Conservation (phyloP, 2,888 invertebrate genomes). For the Lamellibrachia satsuma region DNA sequence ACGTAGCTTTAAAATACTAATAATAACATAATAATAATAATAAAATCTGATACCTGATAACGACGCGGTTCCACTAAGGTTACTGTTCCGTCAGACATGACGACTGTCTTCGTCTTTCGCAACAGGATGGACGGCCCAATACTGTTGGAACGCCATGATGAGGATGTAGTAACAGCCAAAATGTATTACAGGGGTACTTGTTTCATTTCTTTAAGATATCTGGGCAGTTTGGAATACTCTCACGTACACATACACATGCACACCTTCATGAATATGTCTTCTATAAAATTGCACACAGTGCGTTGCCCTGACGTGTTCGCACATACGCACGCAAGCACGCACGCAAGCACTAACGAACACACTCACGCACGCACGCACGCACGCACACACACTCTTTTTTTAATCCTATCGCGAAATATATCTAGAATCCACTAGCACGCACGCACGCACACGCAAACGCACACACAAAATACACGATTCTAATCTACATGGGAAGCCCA, state of each 20-base stretch:
- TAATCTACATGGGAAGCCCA: too few relatives aligned
- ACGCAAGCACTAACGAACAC: background rate
- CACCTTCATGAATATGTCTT: too few relatives aligned
- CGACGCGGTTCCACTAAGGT: background rate
- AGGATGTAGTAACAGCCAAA: background rate
- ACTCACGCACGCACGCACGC: background rate
- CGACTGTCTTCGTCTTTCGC: background rate
- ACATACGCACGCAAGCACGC: background rate
- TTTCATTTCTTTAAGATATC: background rate
- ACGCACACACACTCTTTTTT: background rate
- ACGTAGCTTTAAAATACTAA: too few relatives aligned
- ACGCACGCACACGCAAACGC: too few relatives aligned
- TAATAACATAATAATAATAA: background rate
- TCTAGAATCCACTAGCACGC: too few relatives aligned
- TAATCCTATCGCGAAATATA: too few relatives aligned
- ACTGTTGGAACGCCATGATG: background rate
- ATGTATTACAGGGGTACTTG: background rate
- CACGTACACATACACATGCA: background rate
- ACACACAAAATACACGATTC: background rate
- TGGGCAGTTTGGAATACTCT: background rate
- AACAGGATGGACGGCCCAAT: background rate
- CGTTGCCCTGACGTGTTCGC: background rate
- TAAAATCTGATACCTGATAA: background rate
- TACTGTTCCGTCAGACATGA: background rate
- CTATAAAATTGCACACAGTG: background rate